These are phyloP conservation scores for Drosophila pseudotakahashii DNA, from an alignment of 2,888 invertebrate genomes.

Conservation along the genomic window DNA sequence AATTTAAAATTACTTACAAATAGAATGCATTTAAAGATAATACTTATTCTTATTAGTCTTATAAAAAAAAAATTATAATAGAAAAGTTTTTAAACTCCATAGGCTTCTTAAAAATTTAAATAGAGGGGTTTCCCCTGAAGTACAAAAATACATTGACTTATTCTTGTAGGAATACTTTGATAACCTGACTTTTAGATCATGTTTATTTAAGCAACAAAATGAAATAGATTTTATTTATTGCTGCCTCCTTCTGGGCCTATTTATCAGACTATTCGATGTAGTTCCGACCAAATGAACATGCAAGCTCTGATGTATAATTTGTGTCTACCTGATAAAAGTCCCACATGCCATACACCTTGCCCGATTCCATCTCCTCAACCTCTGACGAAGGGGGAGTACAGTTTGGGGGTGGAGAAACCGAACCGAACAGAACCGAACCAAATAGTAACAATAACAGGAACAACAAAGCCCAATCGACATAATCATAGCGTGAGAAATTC, in stretches of 20 bases:
- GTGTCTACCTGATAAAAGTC: conserved; percentile 30
- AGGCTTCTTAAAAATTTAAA: neutral
- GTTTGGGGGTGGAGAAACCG: conserved; percentile 1
- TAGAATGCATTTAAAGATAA: too few species aligned
- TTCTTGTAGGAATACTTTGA: neutral
- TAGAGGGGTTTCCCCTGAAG: too few species aligned
- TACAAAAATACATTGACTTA: too few species aligned
- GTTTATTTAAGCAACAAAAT: neutral
- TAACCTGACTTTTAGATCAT: neutral
- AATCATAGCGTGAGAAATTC: conserved; percentile 84
- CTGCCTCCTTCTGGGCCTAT: neutral
- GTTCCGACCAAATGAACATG: conserved; percentile 36
- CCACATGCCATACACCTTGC: conserved; percentile 58
- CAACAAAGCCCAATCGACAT: conserved; percentile 75
- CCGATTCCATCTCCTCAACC: conserved; percentile 10
- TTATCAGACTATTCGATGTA: conserved; percentile 8
- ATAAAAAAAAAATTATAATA: too few species aligned
- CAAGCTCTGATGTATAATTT: conserved; percentile 33
- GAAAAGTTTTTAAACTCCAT: too few species aligned
- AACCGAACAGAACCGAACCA: conserved; percentile 36
- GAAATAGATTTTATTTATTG: neutral
- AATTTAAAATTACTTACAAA: too few species aligned
- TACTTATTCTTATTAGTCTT: too few species aligned
- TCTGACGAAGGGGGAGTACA: conserved; percentile 1
- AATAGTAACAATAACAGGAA: conserved; percentile 56